phyloP scores from a whole-genome alignment of 2,797 vertebrate genomes.

The Vespertilio murinus region DNA sequence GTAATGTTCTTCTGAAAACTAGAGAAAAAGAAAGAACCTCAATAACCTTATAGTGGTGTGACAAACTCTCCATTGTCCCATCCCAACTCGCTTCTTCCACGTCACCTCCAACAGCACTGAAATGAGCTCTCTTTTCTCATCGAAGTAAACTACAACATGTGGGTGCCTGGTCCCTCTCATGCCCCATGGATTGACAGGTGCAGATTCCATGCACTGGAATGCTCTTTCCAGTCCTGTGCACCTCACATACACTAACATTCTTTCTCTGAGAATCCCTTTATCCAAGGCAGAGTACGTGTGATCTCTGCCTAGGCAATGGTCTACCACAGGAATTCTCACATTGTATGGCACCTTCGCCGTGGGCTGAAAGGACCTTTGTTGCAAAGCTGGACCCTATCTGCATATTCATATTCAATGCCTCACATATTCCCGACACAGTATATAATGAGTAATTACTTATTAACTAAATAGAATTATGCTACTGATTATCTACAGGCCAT shows the following conservation, averaged over 20 bases:
- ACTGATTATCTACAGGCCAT: background rate
- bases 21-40: background rate
- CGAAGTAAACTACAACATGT: too few relatives aligned
- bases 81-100: accelerated
- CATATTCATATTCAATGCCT: background rate
- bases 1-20: background rate
- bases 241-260: background rate
- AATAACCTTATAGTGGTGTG: background rate
- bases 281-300: background rate
- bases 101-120: background rate
- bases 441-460: background rate
- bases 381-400: background rate
- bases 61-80: background rate
- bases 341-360: background rate
- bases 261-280: background rate
- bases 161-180: background rate
- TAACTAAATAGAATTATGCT: background rate
- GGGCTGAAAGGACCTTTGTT: background rate
- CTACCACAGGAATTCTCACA: background rate
- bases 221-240: background rate
- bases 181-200: background rate
- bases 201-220: background rate
- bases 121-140: background rate
- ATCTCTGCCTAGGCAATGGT: background rate
- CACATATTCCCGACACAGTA: background rate